Evolutionary conservation across 2,797 vertebrate genomes (phyloP).

Genomic region (Hippocampus kuda): DNA sequence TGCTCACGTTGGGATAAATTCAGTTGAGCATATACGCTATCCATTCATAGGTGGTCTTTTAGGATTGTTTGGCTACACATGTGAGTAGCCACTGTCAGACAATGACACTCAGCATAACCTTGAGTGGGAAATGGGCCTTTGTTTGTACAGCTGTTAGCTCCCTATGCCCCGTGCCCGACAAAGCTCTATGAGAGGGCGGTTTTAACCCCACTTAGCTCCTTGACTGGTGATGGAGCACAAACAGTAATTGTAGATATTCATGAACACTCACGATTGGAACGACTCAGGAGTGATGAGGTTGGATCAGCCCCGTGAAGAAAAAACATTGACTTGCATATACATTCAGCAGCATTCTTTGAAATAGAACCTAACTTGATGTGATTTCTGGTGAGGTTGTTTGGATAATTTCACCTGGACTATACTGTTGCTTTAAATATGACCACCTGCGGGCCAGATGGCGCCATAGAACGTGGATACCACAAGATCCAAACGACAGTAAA

Average conservation of each 20-base stretch:
- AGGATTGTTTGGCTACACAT: constrained; percentile 12
- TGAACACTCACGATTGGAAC: constrained; percentile 22
- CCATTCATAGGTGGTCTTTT: constrained; percentile 21
- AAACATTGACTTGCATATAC: neutral
- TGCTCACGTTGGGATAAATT: neutral
- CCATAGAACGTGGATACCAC: neutral
- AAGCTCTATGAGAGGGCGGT: constrained; percentile 45
- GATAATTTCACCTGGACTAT: constrained; percentile 13
- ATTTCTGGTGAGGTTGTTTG: constrained; percentile 8
- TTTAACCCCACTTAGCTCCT: constrained; percentile 63
- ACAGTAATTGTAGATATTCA: constrained; percentile 38
- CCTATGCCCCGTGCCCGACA: constrained; percentile 34
- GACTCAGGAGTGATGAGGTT: constrained; percentile 22
- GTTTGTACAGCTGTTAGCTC: constrained; percentile 73
- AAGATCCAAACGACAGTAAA: constrained; percentile 7
- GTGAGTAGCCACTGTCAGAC: constrained; percentile 3
- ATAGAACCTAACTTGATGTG: neutral
- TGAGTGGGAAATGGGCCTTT: constrained; percentile 64
- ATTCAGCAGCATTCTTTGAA: neutral
- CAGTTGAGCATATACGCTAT: neutral
- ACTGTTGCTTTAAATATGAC: neutral
- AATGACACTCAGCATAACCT: constrained; percentile 49
- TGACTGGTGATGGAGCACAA: constrained; percentile 43
- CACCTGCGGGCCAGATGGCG: constrained; percentile 32
- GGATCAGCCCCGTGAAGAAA: neutral